Evolutionary conservation across 2,113 vertebrate genomes (phyloP), one percentile per base, ranked within the genome.

Genomic region (Plectropomus leopardus): DNA sequence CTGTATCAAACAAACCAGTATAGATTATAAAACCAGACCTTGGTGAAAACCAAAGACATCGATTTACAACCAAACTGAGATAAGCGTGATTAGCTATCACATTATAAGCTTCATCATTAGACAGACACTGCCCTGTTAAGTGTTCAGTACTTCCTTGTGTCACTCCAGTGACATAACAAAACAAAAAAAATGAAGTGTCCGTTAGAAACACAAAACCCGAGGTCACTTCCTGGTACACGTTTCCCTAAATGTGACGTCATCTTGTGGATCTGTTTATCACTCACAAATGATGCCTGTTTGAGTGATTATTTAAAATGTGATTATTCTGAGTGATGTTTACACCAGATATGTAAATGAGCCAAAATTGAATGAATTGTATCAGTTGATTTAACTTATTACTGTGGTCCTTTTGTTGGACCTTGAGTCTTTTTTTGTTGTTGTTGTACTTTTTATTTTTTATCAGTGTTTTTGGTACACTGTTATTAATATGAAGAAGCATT

Each of bases 361-460:
- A 4, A 55, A 24, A 40, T 32, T 65, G 0, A 86, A 76, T 82
- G 66, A 58, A 68, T 80, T 78, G 44, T 54, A 57, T 83, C n/a
- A 76, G 64, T 72, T 77, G 55, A 79, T 88, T 78, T 86, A 90
- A 87, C 45, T 84, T 89, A 89, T 89, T 85, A 24, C 34, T 64
- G 7, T 55, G 63, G 65, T 88, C 45, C 64, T 81, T 83, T 61
- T 81, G 21, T 68, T 67, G n/a, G 55, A 72, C 24, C 34, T 21
- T 14, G 32, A 59, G 17, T 45, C 4, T 30, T n/a, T n/a, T n/a
- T n/a, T 50, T 66, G 7, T 40, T 65, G 24, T 23, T 80, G 44
- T 76, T 57, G 15, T 8, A 71, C 47, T 14, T 78, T 80, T 76
- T 40, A 9, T 79, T 44, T 67, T 74, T 42, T 68, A 60, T 47